Base-by-base conservation (phyloP, 2,888 invertebrate genomes). In the Maniola hyperantus region DNA sequence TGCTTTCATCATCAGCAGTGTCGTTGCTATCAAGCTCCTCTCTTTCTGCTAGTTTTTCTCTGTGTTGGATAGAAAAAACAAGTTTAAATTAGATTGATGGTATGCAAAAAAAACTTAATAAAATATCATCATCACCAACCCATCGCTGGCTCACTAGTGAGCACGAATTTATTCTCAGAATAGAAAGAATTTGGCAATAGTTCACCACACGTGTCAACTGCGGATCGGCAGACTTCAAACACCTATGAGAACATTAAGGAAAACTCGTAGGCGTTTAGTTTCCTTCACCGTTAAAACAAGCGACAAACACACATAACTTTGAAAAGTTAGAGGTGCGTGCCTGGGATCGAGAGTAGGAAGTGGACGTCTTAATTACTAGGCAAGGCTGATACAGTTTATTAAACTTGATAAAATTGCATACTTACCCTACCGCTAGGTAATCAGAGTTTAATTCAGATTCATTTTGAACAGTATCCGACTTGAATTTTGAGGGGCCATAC, bases 401-500 rank as follows among this genome's bases (percentile, higher is more conserved):
- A 10, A 20, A 8, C 18, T 20, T 20, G 4, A 20, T 50, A n/a
- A n/a, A 7, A 6, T 13, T 8, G 36, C 4, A 18, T 10, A 18
- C 55, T 57, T 26, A 57, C 57, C 5, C 10, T 36, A 42, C 42
- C 5, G 5, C 13, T 44, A n/a, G 13, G 48, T 6, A 0, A 39
- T 11, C 5, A 10, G 11, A 39, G 39, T 11, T 11, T 39, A 39
- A 39, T 2, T 26, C 42, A 15, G 33, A 18, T 55, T 60, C 36
- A 36, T 48, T 20, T 48, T 34, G 11, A 2, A 20, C 8, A 10
- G 10, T 18, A 8, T 44, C 55, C n/a, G 59, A 55, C 20, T 15
- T 69, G 51, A 55, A 66, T 33, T 54, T 65, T 42, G 42, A 36
- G 2, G 10, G 10, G 1, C 66, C 65, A 55, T 67, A 61, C 5